A percentile compares a stretch with the other conserved stretches of the same genome.
Conservation (phyloP, 2,113 vertebrate species). For the Brienomyrus longianalis region DNA sequence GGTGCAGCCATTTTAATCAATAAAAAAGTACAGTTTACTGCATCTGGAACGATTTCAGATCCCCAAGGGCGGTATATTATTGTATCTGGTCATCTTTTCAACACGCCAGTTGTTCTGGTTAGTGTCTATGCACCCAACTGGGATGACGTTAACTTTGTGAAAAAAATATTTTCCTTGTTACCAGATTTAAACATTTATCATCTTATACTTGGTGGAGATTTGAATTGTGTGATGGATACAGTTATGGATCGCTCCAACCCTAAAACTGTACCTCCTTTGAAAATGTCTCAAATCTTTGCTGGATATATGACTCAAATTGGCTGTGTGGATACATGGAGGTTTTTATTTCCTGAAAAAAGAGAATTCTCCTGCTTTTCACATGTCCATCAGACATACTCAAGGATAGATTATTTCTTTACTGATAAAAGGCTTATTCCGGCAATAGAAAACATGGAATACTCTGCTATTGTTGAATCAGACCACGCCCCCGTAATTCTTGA, state of each 20-base stretch:
- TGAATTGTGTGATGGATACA: not conserved
- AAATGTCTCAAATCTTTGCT: too few species aligned
- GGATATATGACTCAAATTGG: not conserved
- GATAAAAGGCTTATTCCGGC: not conserved
- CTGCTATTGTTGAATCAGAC: not conserved
- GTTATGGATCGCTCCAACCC: too few species aligned
- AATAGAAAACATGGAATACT: not conserved
- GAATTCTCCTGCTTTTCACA: too few species aligned
- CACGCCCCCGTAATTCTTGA: not conserved
- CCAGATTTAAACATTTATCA: not conserved
- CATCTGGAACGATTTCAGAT: not conserved
- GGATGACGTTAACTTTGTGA: not conserved
- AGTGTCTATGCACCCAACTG: not conserved
- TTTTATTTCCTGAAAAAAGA: not conserved
- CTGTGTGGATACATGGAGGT: not conserved
- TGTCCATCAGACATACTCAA: too few species aligned
- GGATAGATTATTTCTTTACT: not conserved
- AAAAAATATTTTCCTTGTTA: not conserved
- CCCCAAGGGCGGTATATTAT: not conserved
- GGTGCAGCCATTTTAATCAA: not conserved
- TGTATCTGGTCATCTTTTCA: not conserved
- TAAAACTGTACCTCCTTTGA: too few species aligned
- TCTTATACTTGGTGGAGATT: not conserved
- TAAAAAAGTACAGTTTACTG: not conserved
- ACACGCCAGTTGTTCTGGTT: not conserved